Percentiles rank a stretch among this genome's conserved stretches.
phyloP scores from a whole-genome alignment of 2,888 invertebrate genomes.

The Plutella xylostella region DNA sequence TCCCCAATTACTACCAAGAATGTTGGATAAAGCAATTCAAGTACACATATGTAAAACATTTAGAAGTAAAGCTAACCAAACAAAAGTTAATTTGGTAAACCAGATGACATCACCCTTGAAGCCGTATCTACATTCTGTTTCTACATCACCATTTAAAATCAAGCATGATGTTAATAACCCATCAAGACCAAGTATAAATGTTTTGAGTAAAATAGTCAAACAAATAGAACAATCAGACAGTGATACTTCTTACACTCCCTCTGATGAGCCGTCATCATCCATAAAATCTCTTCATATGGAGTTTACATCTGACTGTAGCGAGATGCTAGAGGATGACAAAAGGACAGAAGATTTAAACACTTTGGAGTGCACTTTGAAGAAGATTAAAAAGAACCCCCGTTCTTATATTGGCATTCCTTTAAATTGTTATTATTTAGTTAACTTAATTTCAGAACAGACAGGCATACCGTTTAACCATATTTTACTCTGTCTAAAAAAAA shows the following conservation, averaged over 20 bases:
- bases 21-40: slow-evolving; percentile 12
- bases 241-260: background rate
- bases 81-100: slow-evolving; percentile 9
- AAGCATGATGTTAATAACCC: no score
- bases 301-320: slow-evolving; percentile 19
- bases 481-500: slow-evolving; percentile 7
- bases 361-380: slow-evolving; percentile 12
- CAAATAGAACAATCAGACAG: background rate
- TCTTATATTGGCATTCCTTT: slow-evolving; percentile 10
- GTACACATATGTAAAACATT: slow-evolving; percentile 10
- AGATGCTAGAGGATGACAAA: slow-evolving; percentile 17
- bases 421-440: slow-evolving; percentile 8
- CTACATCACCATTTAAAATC: slow-evolving; percentile 11
- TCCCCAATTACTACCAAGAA: slow-evolving; percentile 5
- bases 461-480: slow-evolving; percentile 3
- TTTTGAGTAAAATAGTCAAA: background rate
- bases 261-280: slow-evolving; percentile 7
- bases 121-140: slow-evolving; percentile 4
- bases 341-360: slow-evolving; percentile 12
- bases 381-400: slow-evolving; percentile 11
- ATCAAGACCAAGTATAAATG: background rate
- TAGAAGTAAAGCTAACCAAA: slow-evolving; percentile 15
- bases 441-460: background rate
- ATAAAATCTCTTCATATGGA: slow-evolving; percentile 16
- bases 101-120: slow-evolving; percentile 14